These are phyloP conservation scores for Tachysurus vachellii DNA, from an alignment of 2,113 vertebrate genomes.

Conservation along the genomic window DNA sequence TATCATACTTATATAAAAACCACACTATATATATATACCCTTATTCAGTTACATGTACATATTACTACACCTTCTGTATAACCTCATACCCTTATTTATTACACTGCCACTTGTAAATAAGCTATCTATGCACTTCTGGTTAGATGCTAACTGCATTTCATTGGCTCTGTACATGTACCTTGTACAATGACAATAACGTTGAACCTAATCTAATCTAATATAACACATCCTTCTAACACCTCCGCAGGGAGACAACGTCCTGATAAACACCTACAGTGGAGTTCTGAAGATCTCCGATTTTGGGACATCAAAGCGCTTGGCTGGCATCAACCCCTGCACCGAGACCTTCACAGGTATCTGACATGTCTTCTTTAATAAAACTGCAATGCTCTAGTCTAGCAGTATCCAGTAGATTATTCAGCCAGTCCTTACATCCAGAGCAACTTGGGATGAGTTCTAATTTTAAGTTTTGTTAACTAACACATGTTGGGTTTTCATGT, in stretches of 20 bases:
- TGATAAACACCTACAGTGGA: constrained; percentile 98
- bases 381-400: not conserved
- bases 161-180: no score
- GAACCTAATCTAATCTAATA: no score
- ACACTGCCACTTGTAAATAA: no score
- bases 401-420: not conserved
- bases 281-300: constrained; percentile 99
- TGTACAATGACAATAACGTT: no score
- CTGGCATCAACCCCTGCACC: constrained; percentile 96
- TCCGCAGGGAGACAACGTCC: constrained; percentile 92
- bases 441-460: not conserved
- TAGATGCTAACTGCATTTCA: no score
- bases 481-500: not conserved
- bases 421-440: not conserved
- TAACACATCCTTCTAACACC: not conserved
- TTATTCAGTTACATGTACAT: no score
- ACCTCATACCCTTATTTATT: no score
- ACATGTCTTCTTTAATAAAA: constrained; percentile 1
- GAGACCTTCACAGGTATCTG: constrained; percentile 95
- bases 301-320: constrained; percentile 95
- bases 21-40: no score
- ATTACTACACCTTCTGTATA: no score
- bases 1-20: no score
- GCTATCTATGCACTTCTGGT: no score
- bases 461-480: not conserved